Conservation (phyloP, 2,113 vertebrate species). For the Apodemus sylvaticus region DNA sequence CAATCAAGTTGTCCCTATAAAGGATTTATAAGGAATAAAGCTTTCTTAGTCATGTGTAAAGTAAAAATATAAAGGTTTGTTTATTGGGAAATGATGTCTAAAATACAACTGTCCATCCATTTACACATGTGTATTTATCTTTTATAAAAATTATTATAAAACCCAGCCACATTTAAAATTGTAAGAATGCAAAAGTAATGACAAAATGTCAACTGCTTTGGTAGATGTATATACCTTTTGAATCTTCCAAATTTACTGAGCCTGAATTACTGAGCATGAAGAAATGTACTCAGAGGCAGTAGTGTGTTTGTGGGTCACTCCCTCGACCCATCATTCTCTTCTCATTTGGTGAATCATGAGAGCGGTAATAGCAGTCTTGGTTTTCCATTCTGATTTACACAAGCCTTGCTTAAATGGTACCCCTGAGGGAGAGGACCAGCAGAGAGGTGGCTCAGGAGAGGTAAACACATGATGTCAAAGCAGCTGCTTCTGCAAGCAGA, state of each 20-base stretch:
- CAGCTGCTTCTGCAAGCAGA: not conserved
- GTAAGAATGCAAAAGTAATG: not conserved
- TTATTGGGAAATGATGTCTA: not conserved
- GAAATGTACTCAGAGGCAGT: not conserved
- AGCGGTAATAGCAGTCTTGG: not conserved
- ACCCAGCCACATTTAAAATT: not conserved
- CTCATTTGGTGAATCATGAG: not conserved
- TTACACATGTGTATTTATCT: not conserved
- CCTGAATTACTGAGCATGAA: not conserved
- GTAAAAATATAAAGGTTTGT: not conserved
- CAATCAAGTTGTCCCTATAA: not conserved
- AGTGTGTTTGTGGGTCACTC: constrained; percentile 24
- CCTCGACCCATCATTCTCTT: not conserved
- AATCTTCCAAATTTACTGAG: not conserved
- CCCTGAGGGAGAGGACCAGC: not conserved
- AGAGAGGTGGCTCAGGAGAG: not conserved
- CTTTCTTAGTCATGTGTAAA: not conserved
- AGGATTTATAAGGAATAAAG: not conserved
- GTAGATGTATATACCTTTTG: not conserved
- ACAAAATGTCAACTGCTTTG: not conserved
- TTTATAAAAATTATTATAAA: not conserved
- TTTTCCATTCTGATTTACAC: constrained; percentile 42
- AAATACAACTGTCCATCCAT: not conserved
- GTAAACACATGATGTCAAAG: not conserved
- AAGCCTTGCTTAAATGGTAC: not conserved